These are phyloP conservation scores for Dolichotis patagonum DNA, from an alignment of 2,113 vertebrate species.

Conservation along the genomic window DNA sequence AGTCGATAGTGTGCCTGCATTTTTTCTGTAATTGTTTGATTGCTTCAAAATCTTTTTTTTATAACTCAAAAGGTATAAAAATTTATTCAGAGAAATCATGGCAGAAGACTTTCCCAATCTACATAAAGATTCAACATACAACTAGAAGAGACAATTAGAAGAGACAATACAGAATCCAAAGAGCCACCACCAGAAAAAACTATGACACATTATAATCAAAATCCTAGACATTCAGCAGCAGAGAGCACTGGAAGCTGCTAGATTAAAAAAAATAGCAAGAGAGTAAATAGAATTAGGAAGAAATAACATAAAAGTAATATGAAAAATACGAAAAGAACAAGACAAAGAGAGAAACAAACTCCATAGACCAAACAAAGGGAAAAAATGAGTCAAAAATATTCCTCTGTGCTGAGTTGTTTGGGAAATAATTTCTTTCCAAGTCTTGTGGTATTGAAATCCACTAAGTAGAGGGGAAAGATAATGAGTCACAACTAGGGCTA, in stretches of 20 bases:
- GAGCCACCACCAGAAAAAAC: neutral
- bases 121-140: neutral
- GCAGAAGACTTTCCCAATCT: neutral
- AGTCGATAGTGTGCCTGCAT: neutral
- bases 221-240: neutral
- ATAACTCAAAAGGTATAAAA: neutral
- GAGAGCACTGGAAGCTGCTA: neutral
- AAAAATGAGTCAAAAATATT: neutral
- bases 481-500: neutral
- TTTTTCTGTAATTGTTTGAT: neutral
- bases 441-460: neutral
- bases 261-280: neutral
- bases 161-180: neutral
- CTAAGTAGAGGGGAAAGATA: neutral
- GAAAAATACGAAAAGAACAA: neutral
- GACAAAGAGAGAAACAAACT: neutral
- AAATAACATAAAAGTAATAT: neutral
- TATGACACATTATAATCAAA: neutral
- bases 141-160: neutral
- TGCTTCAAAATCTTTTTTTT: neutral
- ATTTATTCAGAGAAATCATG: neutral
- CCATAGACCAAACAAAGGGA: neutral
- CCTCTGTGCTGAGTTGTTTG: neutral
- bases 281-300: neutral
- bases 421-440: neutral